phyloP scores from a whole-genome alignment of 2,113 vertebrate species.

The Muntiacus muntjak region DNA sequence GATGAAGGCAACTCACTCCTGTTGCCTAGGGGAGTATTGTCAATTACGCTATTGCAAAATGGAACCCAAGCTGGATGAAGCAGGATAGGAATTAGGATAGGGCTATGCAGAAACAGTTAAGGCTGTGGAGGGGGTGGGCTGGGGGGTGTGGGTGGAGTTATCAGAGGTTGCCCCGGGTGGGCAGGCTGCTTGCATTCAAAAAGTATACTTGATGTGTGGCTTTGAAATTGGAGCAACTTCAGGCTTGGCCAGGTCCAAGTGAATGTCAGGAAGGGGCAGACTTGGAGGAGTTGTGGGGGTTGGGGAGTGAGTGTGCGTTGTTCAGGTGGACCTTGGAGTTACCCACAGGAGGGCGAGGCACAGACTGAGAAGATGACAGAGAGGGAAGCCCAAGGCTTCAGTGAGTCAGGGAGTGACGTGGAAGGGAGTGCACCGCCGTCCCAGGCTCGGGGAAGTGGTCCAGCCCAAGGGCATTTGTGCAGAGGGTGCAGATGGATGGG shows the following conservation, averaged over 20 bases:
- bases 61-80: background rate
- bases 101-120: background rate
- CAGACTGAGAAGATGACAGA: background rate
- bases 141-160: background rate
- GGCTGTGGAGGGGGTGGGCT: background rate
- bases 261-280: background rate
- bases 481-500: background rate
- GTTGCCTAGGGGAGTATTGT: background rate
- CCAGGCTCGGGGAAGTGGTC: background rate
- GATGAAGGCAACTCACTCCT: background rate
- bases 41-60: background rate
- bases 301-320: accelerated
- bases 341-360: background rate
- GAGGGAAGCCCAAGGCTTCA: background rate
- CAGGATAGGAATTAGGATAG: background rate
- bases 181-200: background rate
- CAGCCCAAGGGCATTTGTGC: background rate
- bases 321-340: background rate
- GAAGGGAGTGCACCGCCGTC: too few relatives aligned
- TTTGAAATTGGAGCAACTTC: background rate
- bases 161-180: accelerated
- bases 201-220: background rate
- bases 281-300: background rate
- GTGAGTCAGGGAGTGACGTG: background rate
- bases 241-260: background rate